Evolutionary conservation across 2,797 vertebrate species (phyloP), one percentile per base, ranked within the genome.

Genomic region (Acanthiza pusilla): DNA sequence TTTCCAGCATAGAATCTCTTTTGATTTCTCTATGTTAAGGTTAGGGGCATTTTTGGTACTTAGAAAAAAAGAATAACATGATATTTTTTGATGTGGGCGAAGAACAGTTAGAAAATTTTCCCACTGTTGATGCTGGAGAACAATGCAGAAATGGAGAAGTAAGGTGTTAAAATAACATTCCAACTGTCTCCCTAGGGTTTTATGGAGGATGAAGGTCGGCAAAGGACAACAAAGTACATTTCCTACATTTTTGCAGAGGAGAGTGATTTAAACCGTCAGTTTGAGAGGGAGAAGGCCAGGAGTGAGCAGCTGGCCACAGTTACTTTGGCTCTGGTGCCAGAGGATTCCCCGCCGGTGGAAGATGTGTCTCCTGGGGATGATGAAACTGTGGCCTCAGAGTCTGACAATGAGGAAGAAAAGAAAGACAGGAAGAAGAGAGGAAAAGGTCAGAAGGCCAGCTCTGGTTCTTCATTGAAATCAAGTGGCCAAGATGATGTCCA

Each of bases 201-300:
- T 95, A 99, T 99, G 99, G 99, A 98, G 90, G 99, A 99, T 15
- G 98, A 98, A 95, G 99, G 99, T 43, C 98, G 99, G 11, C 99
- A 99, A 96, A 98, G 99, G 84, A 99, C 98, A 4, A 99, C 99
- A 25, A 99, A 99, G 90, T 99, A 97, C 62, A 98, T 99, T 91
- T 98, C 99, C 12, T 98, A 99, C 60, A 97, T 97, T 81, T 99
- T 97, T 87, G 99, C 98, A 2, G 98, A 98, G 68, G 97, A 98
- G 88, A 99, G 99, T 7, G 97, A 99, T 93, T 97, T 99, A 29
- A 98, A 98, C 88, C 98, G 98, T 23, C 98, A 98, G 93, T 99
- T 99, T 42, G 98, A 98, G 26, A 98, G 98, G 79, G 99, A 99
- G 96, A 98, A 98, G 85, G 99, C 99, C 21, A 98, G 99, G 40